Evolutionary conservation across 2,113 vertebrate genomes (phyloP), one percentile per base, ranked within the genome.

Genomic region (Galeopterus variegatus): DNA sequence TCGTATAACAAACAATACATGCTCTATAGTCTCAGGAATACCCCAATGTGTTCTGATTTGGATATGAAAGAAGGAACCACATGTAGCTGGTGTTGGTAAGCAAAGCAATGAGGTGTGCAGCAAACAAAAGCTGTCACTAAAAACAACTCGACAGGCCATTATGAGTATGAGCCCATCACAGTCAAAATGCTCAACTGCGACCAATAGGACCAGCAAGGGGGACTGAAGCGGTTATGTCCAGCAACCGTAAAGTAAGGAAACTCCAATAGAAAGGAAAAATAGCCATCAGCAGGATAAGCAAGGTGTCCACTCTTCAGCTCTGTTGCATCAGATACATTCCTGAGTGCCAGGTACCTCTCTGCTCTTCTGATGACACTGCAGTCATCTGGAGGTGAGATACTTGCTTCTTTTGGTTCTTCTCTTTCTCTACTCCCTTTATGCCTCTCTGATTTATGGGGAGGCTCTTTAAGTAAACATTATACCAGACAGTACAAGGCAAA

Each of bases 81-180:
- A 94, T 97, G 90, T 93, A 76, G 96, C 85, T 96, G 76, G 96
- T 91, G 75, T n/a, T 94, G 95, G 96, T 58, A 96, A 92, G 95
- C 92, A 97, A 96, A 88, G 81, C 93, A 96, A 96, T 96, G 98
- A 97, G 97, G 83, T 97, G 96, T 97, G 87, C 4, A 97, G 96
- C 90, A 97, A 96, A 96, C 95, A 94, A 97, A 96, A 97, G 76
- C 95, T 97, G 90, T 96, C 92, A 96, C 95, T 97, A 96, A 93
- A 95, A 98, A 93, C 92, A 97, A 90, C 93, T 95, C 95, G 95
- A 96, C 17, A 96, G 90, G 96, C 90, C 94, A 96, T 97, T 90
- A 92, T 67, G 76, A 95, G 94, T 95, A 72, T 52, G 89, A 92
- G 87, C 83, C 80, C 75, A 93, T 97, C 54, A 84, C 12, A 95